phyloP scores from a whole-genome alignment of 2,888 invertebrate species.

The Idaea aversata region DNA sequence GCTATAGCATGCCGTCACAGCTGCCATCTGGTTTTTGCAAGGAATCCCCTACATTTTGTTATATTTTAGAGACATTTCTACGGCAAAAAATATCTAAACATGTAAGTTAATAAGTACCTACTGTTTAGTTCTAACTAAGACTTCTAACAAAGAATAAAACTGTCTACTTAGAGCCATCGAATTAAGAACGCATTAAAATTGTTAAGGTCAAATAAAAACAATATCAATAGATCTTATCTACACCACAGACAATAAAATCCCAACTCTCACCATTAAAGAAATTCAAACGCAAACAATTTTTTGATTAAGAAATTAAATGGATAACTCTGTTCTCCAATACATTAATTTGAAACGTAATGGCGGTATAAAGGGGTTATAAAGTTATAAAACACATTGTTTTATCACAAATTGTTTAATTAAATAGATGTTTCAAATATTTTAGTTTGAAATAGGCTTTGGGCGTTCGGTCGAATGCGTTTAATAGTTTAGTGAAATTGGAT shows the following conservation, averaged over 20 bases:
- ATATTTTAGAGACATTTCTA: no score
- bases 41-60: no score
- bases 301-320: constrained; percentile 4
- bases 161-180: not conserved
- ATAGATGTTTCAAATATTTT: constrained; percentile 1
- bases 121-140: no score
- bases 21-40: no score
- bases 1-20: no score
- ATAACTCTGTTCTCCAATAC: not conserved
- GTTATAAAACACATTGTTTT: constrained; percentile 2
- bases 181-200: not conserved
- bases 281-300: not conserved
- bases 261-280: not conserved
- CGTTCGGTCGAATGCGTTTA: not conserved
- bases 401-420: constrained; percentile 5
- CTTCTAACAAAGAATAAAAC: no score
- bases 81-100: no score
- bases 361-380: not conserved
- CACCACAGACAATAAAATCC: constrained; percentile 2
- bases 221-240: not conserved
- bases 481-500: not conserved
- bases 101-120: no score
- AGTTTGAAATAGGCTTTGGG: not conserved
- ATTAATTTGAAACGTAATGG: not conserved
- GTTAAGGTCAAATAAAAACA: not conserved